Evolutionary conservation across 2,888 invertebrate genomes (phyloP), one percentile per base, ranked within the genome.

Genomic region (Argyra leucocephala): DNA sequence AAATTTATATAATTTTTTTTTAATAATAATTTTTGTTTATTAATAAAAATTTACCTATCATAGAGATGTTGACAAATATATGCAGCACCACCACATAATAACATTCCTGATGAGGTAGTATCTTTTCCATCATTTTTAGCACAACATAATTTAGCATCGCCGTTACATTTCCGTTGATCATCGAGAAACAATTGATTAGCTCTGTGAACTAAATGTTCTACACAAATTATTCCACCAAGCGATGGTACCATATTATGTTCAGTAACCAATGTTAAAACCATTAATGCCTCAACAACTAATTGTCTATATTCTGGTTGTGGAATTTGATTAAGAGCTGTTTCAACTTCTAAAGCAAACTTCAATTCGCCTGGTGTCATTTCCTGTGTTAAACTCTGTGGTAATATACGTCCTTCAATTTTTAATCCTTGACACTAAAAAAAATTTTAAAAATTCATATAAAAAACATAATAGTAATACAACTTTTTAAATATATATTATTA

Each of bases 301-400:
- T 98, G 97, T 23, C 99, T 85, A 80, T 98, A 99, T 78, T 99
- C 99, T 0, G 99, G 98, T 78, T 98, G 96, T 0, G 97, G 96
- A 73, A 99, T 96, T 63, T 92, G 89, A 78, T 98, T 99, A 63
- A 99, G 82, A 3, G 96, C 96, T 2, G 95, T 92, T 81, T 99
- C 99, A 0, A 99, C 97, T 65, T 95, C 94, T 21, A 99, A 82
- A 0, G 99, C 98, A 81, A 99, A 99, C 81, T 99, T 99, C 72
- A 98, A 81, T 81, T 99, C 99, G 59, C 96, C 96, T 0, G 96
- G 87, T 1, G 99, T 99, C 99, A 99, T 99, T 86, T 98, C 98
- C 82, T 95, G 94, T 0, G 97, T 98, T 64, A 98, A 82, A 79
- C 91, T 92, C 74, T 95, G 94, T 65, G 91, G 92, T 23, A 99